These are phyloP conservation scores for Buceros bicornis DNA, from an alignment of 2,797 vertebrate species.

Conservation along the genomic window DNA sequence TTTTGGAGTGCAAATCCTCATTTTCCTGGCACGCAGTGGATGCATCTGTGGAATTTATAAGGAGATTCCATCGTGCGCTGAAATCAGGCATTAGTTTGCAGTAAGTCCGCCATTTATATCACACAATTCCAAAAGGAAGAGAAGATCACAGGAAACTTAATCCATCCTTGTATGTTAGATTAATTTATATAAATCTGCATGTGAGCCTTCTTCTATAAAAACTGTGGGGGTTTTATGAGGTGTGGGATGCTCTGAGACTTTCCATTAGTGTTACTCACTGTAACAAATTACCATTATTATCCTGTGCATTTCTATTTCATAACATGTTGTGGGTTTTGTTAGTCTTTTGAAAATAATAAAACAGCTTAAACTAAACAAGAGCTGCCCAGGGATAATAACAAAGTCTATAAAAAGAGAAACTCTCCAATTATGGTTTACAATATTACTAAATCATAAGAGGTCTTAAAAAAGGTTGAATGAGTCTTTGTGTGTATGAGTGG, in stretches of 20 bases:
- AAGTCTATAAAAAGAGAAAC: slow-evolving; percentile 59
- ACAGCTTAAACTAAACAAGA: slow-evolving; percentile 52
- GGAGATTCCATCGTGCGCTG: neutral
- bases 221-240: slow-evolving; percentile 39
- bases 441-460: slow-evolving; percentile 41
- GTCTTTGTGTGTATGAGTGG: neutral
- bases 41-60: slow-evolving; percentile 16
- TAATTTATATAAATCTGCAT: slow-evolving; percentile 36
- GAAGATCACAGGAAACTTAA: neutral
- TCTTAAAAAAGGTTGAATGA: slow-evolving; percentile 44
- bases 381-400: slow-evolving; percentile 51
- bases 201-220: slow-evolving; percentile 6
- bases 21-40: neutral
- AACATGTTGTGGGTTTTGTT: slow-evolving; percentile 29
- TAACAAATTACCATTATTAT: slow-evolving; percentile 60
- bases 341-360: slow-evolving; percentile 62
- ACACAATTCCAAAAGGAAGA: neutral
- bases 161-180: neutral
- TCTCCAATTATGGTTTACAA: slow-evolving; percentile 52
- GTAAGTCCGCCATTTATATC: slow-evolving; percentile 12
- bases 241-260: slow-evolving; percentile 41
- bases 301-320: slow-evolving; percentile 28
- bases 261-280: slow-evolving; percentile 35
- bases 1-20: slow-evolving; percentile 6
- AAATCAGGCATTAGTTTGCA: neutral